phyloP scores from a whole-genome alignment of 2,113 vertebrate genomes.

The Hassar affinis region DNA sequence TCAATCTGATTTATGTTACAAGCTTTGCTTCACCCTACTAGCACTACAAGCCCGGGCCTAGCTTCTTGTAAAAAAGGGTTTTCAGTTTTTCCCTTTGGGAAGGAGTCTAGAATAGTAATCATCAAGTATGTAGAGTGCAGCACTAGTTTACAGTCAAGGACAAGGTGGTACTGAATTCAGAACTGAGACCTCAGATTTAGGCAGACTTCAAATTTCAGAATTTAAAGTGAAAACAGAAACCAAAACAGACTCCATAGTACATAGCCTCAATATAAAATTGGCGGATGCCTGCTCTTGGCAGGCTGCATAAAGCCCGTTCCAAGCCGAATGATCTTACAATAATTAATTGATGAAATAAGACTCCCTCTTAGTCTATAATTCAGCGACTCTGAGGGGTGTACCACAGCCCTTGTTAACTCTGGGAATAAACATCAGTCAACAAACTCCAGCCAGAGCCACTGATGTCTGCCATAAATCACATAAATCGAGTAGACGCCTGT shows the following conservation, averaged over 20 bases:
- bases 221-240: conserved; percentile 9
- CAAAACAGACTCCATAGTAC: background rate
- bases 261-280: conserved; percentile 2
- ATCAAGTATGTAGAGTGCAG: background rate
- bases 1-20: background rate
- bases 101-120: background rate
- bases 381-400: conserved; percentile 12
- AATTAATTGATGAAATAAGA: conserved; percentile 9
- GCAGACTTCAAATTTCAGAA: background rate
- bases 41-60: background rate
- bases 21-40: background rate
- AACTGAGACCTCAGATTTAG: background rate
- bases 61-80: background rate
- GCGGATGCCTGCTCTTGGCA: background rate
- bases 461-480: conserved; percentile 32
- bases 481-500: conserved; percentile 10
- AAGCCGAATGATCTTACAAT: conserved; percentile 27
- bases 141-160: background rate
- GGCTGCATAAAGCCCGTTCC: background rate
- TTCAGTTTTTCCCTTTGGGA: background rate
- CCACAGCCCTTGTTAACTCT: conserved; percentile 16
- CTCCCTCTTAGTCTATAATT: conserved; percentile 1
- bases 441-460: conserved; percentile 13
- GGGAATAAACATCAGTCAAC: conserved; percentile 22
- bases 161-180: background rate